Conservation (phyloP, 2,888 invertebrate species). For the Xylocampa areola region DNA sequence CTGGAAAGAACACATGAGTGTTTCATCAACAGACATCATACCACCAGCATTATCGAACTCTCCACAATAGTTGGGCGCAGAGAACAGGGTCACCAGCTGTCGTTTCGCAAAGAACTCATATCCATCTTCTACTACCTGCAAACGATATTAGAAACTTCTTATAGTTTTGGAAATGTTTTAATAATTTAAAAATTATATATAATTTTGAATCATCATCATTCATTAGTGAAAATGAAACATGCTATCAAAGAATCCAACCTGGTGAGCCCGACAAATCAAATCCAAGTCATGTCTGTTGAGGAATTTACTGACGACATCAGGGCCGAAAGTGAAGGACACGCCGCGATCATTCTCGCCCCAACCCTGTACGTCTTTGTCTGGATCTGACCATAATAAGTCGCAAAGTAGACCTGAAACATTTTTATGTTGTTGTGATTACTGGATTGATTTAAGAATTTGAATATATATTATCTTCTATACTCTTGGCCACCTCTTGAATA, state of each 20-base stretch:
- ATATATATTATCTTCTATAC: too few relatives aligned
- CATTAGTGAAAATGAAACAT: too few relatives aligned
- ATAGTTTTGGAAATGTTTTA: background rate
- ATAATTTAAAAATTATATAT: too few relatives aligned
- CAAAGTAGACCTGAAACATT: constrained; percentile 94
- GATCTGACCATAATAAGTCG: constrained; percentile 99
- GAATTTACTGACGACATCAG: constrained; percentile 98
- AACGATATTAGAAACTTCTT: constrained; percentile 18
- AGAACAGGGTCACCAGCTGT: constrained; percentile 99
- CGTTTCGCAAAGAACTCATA: constrained; percentile 99
- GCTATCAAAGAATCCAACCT: constrained; percentile 86
- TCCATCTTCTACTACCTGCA: constrained; percentile 98
- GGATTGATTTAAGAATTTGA: too few relatives aligned
- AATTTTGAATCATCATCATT: too few relatives aligned
- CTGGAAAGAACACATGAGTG: constrained; percentile 99
- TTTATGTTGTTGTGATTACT: constrained; percentile 23
- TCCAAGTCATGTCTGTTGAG: constrained; percentile 99
- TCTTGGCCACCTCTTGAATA: too few relatives aligned
- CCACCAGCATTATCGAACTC: constrained; percentile 99
- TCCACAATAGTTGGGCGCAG: constrained; percentile 99
- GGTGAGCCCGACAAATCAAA: constrained; percentile 99
- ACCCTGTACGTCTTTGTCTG: constrained; percentile 97
- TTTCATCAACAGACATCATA: constrained; percentile 99
- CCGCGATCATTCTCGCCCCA: constrained; percentile 99
- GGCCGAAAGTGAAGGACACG: constrained; percentile 99